A percentile compares a stretch with the other conserved stretches of the same genome.
These are phyloP conservation scores for Acronicta psi DNA, from an alignment of 2,888 invertebrate genomes.

Conservation along the genomic window DNA sequence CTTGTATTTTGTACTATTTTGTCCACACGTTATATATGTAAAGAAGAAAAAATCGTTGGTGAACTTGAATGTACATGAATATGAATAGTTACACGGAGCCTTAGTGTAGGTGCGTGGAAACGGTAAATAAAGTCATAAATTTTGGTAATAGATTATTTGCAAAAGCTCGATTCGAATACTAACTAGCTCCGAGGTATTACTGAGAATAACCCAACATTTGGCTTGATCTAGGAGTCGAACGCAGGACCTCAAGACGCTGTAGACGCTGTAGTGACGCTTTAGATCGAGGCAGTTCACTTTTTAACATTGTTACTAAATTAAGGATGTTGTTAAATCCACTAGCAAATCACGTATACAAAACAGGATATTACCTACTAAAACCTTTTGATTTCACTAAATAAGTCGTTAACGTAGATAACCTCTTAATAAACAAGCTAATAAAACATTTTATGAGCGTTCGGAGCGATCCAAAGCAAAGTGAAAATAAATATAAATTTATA, in stretches of 20 bases:
- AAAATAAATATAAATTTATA: slow-evolving; percentile 41
- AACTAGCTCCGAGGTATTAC: too few species aligned
- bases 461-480: slow-evolving; percentile 14
- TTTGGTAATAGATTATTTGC: too few species aligned
- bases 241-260: too few species aligned
- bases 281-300: too few species aligned
- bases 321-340: too few species aligned
- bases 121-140: slow-evolving; percentile 15
- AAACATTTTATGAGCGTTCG: slow-evolving; percentile 5
- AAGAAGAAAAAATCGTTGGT: slow-evolving; percentile 24
- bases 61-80: neutral
- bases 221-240: too few species aligned
- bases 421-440: slow-evolving; percentile 10
- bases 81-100: slow-evolving; percentile 1
- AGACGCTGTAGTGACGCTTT: too few species aligned
- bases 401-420: neutral
- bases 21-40: slow-evolving; percentile 23
- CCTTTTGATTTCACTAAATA: neutral
- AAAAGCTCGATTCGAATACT: too few species aligned
- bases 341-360: neutral
- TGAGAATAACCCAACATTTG: too few species aligned
- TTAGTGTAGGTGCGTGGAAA: neutral
- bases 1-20: slow-evolving; percentile 34
- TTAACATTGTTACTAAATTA: too few species aligned
- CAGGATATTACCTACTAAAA: too few species aligned